A percentile compares a stretch with the other conserved stretches of the same genome.
These are phyloP conservation scores for Watsonalla cultraria DNA, from an alignment of 2,888 invertebrate species.

Conservation along the genomic window DNA sequence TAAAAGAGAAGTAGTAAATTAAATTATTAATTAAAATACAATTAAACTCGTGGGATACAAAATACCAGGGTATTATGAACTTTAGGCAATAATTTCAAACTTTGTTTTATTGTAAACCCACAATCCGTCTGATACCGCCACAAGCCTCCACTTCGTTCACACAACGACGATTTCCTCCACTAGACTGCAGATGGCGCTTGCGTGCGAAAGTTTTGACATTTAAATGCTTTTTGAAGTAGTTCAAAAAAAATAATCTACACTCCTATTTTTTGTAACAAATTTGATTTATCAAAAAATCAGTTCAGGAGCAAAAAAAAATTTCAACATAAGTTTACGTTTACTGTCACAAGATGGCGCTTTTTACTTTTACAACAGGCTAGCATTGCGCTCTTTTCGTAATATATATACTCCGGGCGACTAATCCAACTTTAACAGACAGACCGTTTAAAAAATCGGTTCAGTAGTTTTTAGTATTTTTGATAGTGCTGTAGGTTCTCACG, in stretches of 20 bases:
- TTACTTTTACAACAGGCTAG: not conserved
- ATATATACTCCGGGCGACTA: not conserved
- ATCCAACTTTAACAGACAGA: not conserved
- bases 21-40: no score
- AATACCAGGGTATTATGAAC: not conserved
- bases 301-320: not conserved
- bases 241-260: no score
- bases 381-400: not conserved
- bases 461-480: not conserved
- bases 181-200: constrained; percentile 1
- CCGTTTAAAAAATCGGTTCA: not conserved
- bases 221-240: no score
- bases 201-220: not conserved
- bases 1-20: no score
- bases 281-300: no score
- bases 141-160: constrained; percentile 9
- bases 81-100: not conserved
- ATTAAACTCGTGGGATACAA: no score
- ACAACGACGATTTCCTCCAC: constrained; percentile 40
- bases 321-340: not conserved
- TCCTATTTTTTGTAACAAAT: no score
- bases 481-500: not conserved
- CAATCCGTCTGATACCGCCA: constrained; percentile 41
- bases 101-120: constrained; percentile 10
- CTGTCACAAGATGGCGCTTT: not conserved